Conservation (phyloP, 2,888 invertebrate genomes). For the Tinea trinotella region DNA sequence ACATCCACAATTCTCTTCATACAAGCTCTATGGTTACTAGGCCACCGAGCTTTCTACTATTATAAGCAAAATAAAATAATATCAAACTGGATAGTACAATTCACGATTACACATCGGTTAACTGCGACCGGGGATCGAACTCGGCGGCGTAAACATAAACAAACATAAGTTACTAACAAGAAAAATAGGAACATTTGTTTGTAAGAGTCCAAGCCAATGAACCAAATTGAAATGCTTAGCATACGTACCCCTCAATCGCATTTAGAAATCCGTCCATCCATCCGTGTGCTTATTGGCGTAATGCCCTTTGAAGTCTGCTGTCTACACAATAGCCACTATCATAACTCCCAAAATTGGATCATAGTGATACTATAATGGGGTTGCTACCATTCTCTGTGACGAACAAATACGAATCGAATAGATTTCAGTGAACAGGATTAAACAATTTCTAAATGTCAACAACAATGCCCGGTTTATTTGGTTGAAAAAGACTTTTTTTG, state of each 20-base stretch:
- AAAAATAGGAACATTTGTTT: not conserved
- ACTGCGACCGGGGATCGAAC: too few species aligned
- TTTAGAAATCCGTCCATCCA: conserved; percentile 9
- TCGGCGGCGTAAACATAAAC: too few species aligned
- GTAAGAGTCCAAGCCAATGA: not conserved
- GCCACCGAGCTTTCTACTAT: too few species aligned
- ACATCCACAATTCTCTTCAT: too few species aligned
- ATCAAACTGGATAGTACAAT: too few species aligned
- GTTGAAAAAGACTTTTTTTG: too few species aligned
- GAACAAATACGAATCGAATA: not conserved
- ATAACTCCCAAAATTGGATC: conserved; percentile 5
- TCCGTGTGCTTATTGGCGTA: conserved; percentile 5
- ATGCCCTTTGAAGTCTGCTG: conserved; percentile 6
- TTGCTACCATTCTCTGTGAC: not conserved
- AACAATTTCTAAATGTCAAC: not conserved
- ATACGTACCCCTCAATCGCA: conserved; percentile 9
- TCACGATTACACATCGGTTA: too few species aligned
- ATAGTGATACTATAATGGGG: conserved; percentile 1
- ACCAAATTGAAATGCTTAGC: conserved; percentile 9
- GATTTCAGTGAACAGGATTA: not conserved
- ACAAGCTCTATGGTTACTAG: too few species aligned
- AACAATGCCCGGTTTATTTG: not conserved
- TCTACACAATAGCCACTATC: conserved; percentile 10
- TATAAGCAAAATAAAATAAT: too few species aligned
- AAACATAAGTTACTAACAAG: not conserved